Evolutionary conservation across 1,140 invertebrate genomes (phyloP), one percentile per base, ranked within the genome.

Genomic region (Drosophila arizonae): DNA sequence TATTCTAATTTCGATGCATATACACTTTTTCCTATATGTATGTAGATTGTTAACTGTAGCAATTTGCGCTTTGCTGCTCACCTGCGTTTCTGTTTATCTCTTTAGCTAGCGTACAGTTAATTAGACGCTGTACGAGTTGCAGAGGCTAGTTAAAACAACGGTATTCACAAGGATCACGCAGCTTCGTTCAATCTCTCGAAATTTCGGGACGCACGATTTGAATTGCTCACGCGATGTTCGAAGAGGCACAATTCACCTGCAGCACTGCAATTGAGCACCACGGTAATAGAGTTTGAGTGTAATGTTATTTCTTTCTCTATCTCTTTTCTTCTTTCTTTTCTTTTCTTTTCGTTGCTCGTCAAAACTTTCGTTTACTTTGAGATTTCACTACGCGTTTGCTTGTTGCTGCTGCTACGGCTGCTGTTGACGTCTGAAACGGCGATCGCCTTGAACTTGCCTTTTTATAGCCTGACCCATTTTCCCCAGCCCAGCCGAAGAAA

Each of bases 381-480:
- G 56, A 43, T 75, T 71, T 64, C 43, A 70, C 58, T 71, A 70
- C 72, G 48, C 72, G 72, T 64, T 4, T 54, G 13, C 17, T 15
- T 60, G 28, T 41, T 64, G 45, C 52, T 60, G 28, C 54, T 48
- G 54, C 46, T 48, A 58, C 66, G 55, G 79, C 76, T 77, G 69
- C 72, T 75, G 69, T 57, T 69, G 74, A 75, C 76, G 76, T 90
- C 71, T 92, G 78, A 91, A 89, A 79, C 84, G 80, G 84, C 77
- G 87, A 92, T 93, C 90, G 92, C 93, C 93, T 93, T 93, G 93
- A 93, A 93, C 93, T 93, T 93, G 91, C 77, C 84, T 92, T 92
- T 93, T 92, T 93, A 93, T 93, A 93, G 88, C 55, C 77, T 93
- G 93, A 93, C 93, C 93, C 91, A 93, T 92, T 93, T 93, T 70